A percentile compares a stretch with the other conserved stretches of the same genome.
phyloP scores from a whole-genome alignment of 1,140 invertebrate species.

The Apis cerana region DNA sequence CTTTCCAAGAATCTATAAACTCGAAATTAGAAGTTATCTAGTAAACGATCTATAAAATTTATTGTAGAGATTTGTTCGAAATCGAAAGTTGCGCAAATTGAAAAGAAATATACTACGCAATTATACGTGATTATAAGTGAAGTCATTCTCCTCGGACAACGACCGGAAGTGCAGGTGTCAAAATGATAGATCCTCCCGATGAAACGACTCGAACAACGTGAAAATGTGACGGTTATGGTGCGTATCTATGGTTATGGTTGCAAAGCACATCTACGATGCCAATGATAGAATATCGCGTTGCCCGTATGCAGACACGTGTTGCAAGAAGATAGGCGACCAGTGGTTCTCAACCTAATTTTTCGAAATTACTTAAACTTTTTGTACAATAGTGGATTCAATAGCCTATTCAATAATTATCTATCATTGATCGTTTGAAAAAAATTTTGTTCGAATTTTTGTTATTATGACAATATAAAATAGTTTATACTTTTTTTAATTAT shows the following conservation, averaged over 20 bases:
- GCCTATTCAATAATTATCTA: too few species aligned
- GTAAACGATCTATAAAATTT: neutral
- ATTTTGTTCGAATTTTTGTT: too few species aligned
- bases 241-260: conserved; percentile 27
- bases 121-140: neutral
- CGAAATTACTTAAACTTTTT: neutral
- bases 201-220: conserved; percentile 24
- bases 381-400: too few species aligned
- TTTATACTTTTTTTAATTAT: too few species aligned
- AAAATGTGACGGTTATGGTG: conserved; percentile 30
- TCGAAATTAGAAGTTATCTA: neutral
- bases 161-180: conserved; percentile 5
- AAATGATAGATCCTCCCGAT: conserved; percentile 24
- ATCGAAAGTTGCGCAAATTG: neutral
- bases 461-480: too few species aligned
- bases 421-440: too few species aligned
- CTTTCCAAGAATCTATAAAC: neutral
- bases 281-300: conserved; percentile 7
- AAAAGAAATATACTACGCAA: neutral
- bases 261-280: conserved; percentile 11
- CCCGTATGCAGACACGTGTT: conserved; percentile 45
- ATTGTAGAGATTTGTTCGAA: neutral
- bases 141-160: neutral
- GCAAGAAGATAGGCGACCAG: conserved; percentile 9
- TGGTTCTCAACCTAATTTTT: neutral